These are phyloP conservation scores for Drosophila miranda DNA, from an alignment of 1,140 invertebrate species.

Conservation along the genomic window DNA sequence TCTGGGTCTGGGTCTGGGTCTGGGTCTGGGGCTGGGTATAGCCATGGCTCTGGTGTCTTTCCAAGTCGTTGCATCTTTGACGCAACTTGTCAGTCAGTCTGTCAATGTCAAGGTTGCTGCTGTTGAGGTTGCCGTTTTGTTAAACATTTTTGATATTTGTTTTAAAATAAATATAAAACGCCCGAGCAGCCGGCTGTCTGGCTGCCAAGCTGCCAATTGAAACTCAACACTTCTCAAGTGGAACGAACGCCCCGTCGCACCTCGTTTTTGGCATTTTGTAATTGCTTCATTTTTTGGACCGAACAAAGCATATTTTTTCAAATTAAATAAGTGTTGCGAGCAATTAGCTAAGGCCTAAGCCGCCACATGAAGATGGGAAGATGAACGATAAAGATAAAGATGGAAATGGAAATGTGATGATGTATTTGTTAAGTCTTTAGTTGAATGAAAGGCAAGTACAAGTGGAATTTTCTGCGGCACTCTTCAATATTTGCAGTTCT, in stretches of 20 bases:
- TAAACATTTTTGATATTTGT: constrained; percentile 43
- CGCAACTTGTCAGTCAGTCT: constrained; percentile 34
- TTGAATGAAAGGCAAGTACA: background rate
- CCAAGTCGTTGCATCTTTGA: constrained; percentile 59
- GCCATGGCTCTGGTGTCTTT: constrained; percentile 31
- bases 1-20: too few species aligned
- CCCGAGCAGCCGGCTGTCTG: constrained; percentile 45
- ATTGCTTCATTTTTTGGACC: constrained; percentile 66
- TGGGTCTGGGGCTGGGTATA: too few species aligned
- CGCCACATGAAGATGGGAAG: constrained; percentile 24
- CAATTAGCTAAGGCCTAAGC: constrained; percentile 58
- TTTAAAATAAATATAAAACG: constrained; percentile 25
- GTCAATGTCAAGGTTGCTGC: constrained; percentile 69
- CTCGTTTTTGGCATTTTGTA: constrained; percentile 61
- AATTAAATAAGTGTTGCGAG: constrained; percentile 45
- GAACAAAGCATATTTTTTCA: constrained; percentile 33
- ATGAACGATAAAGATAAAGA: constrained; percentile 23
- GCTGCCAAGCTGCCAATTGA: constrained; percentile 45
- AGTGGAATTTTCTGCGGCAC: too few species aligned
- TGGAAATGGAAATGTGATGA: too few species aligned
- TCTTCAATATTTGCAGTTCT: background rate
- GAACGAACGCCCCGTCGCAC: constrained; percentile 59
- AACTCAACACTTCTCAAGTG: constrained; percentile 66
- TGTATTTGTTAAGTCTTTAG: background rate
- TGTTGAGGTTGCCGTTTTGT: constrained; percentile 16